These are phyloP conservation scores for Brachionus manjavacas DNA, from an alignment of 1,140 invertebrate genomes.

Conservation along the genomic window DNA sequence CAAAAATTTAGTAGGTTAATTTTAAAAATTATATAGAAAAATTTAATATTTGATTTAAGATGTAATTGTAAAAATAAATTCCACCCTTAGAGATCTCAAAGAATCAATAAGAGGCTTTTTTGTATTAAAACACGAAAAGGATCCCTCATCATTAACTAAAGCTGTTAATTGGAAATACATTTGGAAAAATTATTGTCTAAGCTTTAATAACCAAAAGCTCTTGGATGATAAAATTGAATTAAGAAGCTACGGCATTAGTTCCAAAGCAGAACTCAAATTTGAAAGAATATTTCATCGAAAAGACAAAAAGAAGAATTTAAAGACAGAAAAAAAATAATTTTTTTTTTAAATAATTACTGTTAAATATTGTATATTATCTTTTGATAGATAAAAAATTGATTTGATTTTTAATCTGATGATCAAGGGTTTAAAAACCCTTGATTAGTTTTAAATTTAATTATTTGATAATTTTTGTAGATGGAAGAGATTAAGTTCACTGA, in stretches of 20 bases:
- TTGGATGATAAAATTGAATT: neutral
- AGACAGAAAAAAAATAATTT: neutral
- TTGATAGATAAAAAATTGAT: too few relatives aligned
- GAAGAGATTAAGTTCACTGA: neutral
- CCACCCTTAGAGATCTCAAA: slow-evolving; percentile 13
- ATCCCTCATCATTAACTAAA: neutral
- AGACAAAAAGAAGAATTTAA: neutral
- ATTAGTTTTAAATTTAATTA: neutral
- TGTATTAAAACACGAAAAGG: neutral
- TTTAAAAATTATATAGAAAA: neutral
- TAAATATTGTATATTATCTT: neutral
- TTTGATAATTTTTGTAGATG: neutral
- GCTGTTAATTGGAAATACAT: slow-evolving; percentile 25
- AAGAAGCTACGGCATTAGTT: neutral
- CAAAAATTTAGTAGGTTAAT: slow-evolving; percentile 1
- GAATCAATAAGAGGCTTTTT: neutral
- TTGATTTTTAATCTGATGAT: too few relatives aligned
- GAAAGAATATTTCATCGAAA: slow-evolving; percentile 5
- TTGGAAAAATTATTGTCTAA: slow-evolving; percentile 39
- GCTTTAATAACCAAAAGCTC: neutral
- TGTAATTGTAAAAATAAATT: slow-evolving; percentile 26
- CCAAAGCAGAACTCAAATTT: neutral
- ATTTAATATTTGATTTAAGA: neutral
- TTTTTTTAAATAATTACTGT: neutral
- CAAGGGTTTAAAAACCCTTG: too few relatives aligned